These are phyloP conservation scores for Cheirogaleus medius DNA, from an alignment of 2,113 vertebrate species.

Conservation along the genomic window DNA sequence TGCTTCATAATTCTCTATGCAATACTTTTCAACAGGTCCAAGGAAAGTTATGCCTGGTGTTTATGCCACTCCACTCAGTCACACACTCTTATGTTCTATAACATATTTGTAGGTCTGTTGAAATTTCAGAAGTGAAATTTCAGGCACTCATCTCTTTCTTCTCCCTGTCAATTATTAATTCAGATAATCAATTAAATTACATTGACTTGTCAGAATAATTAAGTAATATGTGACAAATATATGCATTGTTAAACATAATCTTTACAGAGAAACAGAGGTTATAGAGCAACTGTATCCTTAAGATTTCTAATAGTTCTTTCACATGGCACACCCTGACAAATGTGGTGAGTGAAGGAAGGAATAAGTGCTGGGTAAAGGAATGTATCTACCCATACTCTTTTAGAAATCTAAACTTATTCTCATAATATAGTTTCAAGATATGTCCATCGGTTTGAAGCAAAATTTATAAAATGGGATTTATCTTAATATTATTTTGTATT, in stretches of 20 bases:
- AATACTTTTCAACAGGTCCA: not conserved
- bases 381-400: not conserved
- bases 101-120: not conserved
- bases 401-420: not conserved
- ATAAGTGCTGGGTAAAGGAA: not conserved
- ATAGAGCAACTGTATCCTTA: not conserved
- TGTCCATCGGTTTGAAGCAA: not conserved
- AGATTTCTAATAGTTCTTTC: not conserved
- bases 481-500: not conserved
- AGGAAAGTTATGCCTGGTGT: not conserved
- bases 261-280: not conserved
- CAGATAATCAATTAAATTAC: not conserved
- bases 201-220: not conserved
- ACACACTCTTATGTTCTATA: fast-evolving
- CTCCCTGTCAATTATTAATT: not conserved
- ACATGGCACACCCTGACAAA: not conserved
- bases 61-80: not conserved
- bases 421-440: not conserved
- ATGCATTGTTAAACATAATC: not conserved
- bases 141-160: not conserved
- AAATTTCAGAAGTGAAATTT: not conserved
- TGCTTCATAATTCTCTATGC: not conserved
- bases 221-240: not conserved
- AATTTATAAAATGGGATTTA: not conserved
- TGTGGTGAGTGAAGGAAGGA: not conserved